phyloP scores from a whole-genome alignment of 2,888 invertebrate species.

The Drosophila acutilabella region DNA sequence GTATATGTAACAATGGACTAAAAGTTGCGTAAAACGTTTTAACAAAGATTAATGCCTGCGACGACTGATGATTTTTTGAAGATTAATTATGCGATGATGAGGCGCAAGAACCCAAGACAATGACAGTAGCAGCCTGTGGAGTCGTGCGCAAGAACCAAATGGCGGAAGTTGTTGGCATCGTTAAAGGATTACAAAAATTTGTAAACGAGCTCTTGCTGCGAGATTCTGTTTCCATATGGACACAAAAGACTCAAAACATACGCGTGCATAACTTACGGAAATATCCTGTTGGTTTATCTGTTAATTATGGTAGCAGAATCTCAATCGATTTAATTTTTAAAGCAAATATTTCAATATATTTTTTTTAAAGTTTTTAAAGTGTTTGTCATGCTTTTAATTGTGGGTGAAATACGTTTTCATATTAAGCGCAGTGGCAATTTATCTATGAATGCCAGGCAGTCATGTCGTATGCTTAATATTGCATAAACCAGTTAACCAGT shows the following conservation, averaged over 20 bases:
- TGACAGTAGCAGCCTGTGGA: constrained; percentile 64
- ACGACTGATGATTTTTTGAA: constrained; percentile 81
- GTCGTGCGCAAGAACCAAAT: constrained; percentile 62
- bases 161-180: constrained; percentile 70
- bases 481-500: constrained; percentile 58
- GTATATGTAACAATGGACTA: constrained; percentile 76
- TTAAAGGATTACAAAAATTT: constrained; percentile 80
- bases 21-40: constrained; percentile 76
- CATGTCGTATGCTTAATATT: constrained; percentile 75
- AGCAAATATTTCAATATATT: no score
- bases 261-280: constrained; percentile 9
- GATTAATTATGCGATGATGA: constrained; percentile 82
- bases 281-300: background rate
- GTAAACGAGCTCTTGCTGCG: constrained; percentile 62
- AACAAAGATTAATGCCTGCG: constrained; percentile 82
- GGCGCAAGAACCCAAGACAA: constrained; percentile 70
- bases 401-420: constrained; percentile 67
- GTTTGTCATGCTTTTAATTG: constrained; percentile 54
- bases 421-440: constrained; percentile 71
- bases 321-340: constrained; percentile 10
- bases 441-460: constrained; percentile 69
- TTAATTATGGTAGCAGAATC: background rate
- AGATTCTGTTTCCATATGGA: constrained; percentile 24
- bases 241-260: constrained; percentile 18
- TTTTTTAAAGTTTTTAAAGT: background rate